Evolutionary conservation across 2,888 invertebrate genomes (phyloP), one percentile per base, ranked within the genome.

Genomic region (Tetragonisca angustula): DNA sequence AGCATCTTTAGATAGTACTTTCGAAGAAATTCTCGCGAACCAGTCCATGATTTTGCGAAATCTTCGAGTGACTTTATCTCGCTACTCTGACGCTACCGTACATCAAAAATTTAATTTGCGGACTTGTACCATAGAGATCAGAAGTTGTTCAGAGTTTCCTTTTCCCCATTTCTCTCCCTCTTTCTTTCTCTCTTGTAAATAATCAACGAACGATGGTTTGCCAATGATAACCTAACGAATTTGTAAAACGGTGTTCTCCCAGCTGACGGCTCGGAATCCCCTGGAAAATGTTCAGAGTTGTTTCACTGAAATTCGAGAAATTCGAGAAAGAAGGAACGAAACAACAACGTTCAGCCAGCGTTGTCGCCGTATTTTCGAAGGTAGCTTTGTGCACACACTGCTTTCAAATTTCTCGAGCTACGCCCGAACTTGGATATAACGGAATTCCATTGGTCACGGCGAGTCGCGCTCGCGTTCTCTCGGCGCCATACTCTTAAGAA

Each of bases 371-470:
- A 81, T 87, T 86, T 84, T 87, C 76, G 75, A 81, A 36, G 78
- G 13, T 24, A 54, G 68, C 79, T 85, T 88, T 81, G 73, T 76
- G 76, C 65, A 71, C 64, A 17, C 68, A 9, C 49, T 43, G 81
- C 81, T 87, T 86, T 89, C 79, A 74, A 81, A 83, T 86, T 83
- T 87, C 79, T 6, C 77, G 43, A 76, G 77, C 67, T 64, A 79
- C 79, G 73, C 76, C 79, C 79, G 77, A 81, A 83, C 78, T 89
- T 87, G 79, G 76, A 68, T 86, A 89, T 86, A 89, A 89, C 81
- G 79, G 79, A 81, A 85, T 89, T 89, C 77, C 78, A 85, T 86
- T 83, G 86, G 84, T 76, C 74, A 70, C 83, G 71, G 73, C 84
- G 73, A 73, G 79, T 72, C 49, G 65, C 78, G 52, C 81, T 76